Percentiles rank a stretch among this genome's conserved stretches.
These are phyloP conservation scores for Distichodus sexfasciatus DNA, from an alignment of 2,797 vertebrate species.

Conservation along the genomic window DNA sequence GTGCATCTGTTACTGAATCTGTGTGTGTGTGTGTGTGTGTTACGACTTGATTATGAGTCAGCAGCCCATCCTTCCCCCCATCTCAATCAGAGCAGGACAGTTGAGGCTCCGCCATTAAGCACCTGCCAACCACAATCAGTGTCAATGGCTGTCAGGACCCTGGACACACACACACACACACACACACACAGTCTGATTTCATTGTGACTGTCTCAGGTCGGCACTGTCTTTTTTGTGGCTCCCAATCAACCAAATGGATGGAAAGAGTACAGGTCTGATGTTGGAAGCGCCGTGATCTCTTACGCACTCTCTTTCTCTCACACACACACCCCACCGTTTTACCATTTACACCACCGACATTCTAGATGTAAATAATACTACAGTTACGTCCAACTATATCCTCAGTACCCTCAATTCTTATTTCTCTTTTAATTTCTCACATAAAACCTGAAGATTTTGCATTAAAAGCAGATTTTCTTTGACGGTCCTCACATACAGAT, in stretches of 20 bases:
- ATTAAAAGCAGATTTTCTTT: too few relatives aligned
- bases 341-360: too few relatives aligned
- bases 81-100: slow-evolving; percentile 35
- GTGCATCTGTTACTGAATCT: not conserved
- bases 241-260: slow-evolving; percentile 47
- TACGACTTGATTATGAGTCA: slow-evolving; percentile 58
- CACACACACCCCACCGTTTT: too few relatives aligned
- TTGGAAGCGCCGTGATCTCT: not conserved
- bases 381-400: too few relatives aligned
- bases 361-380: too few relatives aligned
- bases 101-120: slow-evolving; percentile 59
- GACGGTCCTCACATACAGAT: too few relatives aligned
- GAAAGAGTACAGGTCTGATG: not conserved
- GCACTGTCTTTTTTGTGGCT: not conserved
- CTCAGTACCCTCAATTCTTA: too few relatives aligned
- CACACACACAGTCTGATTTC: slow-evolving; percentile 27
- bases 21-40: not conserved
- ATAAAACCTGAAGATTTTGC: too few relatives aligned
- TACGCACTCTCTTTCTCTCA: too few relatives aligned
- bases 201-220: slow-evolving; percentile 5
- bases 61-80: slow-evolving; percentile 30
- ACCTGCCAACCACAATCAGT: slow-evolving; percentile 70
- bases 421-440: too few relatives aligned
- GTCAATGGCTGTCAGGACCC: slow-evolving; percentile 62
- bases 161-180: slow-evolving; percentile 5